Evolutionary conservation across 2,113 vertebrate species (phyloP), one percentile per base, ranked within the genome.

Genomic region (Pogona vitticeps): DNA sequence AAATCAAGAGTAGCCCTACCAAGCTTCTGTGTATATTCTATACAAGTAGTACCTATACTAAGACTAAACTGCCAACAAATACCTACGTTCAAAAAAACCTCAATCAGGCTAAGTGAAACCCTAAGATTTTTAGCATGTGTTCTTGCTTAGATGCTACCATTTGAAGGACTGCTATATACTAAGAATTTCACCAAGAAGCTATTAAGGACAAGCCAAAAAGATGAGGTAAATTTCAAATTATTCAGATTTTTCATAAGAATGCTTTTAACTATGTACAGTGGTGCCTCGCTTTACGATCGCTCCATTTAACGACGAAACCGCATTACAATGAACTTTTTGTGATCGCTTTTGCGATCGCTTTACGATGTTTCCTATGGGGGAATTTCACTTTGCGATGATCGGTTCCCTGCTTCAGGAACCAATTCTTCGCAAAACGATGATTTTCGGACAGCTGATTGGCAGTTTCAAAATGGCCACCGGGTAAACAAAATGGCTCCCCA

Each of bases 201-300:
- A 93, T 87, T 88, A 91, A 89, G 71, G 77, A 90, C 70, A 84
- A 94, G 89, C 89, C 94, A 95, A 88, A 93, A 93, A 91, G 91
- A 92, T 95, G 93, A 93, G 85, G 81, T 38, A 91, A 78, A 94
- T 79, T 92, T 95, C 86, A 94, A 92, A 90, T 72, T 90, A 83
- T 83, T 94, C 88, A 89, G 86, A 89, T 0, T 73, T 84, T 93
- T 75, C 70, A 91, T 86, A 95, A 90, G 42, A 18, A 86, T 61
- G 75, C 81, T 93, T 95, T 91, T 91, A 88, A 67, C 3, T 88
- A 84, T 70, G 77, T 46, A 12, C 7, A 33, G 42, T 21, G 26
- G 61, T 18, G 61, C 18, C n/a, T n/a, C n/a, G n/a, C n/a, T n/a
- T n/a, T n/a, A n/a, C n/a, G n/a, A n/a, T n/a, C n/a, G n/a, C n/a